Evolutionary conservation across 2,113 vertebrate genomes (phyloP), one percentile per base, ranked within the genome.

Genomic region (Microcebus tavaratra): DNA sequence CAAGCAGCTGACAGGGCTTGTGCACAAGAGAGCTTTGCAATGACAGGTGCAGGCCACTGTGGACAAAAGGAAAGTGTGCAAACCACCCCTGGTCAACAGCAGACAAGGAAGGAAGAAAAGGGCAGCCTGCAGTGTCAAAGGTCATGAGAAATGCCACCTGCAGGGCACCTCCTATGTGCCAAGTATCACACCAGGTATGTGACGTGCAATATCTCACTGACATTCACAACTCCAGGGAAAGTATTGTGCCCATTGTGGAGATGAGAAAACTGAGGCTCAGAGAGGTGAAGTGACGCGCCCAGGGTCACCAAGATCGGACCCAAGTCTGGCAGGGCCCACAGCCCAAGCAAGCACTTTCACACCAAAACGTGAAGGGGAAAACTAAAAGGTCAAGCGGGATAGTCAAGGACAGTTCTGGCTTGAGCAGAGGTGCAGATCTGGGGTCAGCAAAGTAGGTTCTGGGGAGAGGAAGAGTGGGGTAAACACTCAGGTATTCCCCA

Each of bases 191-290:
- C 8, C 36, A 21, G 57, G 10, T 4, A 20, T 29, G 48, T 9
- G 36, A 4, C 0, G 12, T 12, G 1, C 17, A 8, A 1, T 14
- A 21, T 31, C 31, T 25, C 72, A 3, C 0, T 1, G 36, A 48
- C 9, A 11, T 13, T 42, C 73, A 29, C 18, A 7, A 1, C 29
- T 72, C 57, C 3, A 11, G 10, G 48, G 31, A 34, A 2, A 8
- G 13, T 8, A 23, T 3, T 3, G 0, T 31, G 11, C 27, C 55
- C 79, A 23, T 29, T 48, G 5, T 14, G 39, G 45, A 42, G 36
- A 83, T 39, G 29, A 61, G 17, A 84, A 90, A 55, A 70, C 23
- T 0, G 50, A 94, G 80, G 65, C 36, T 34, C 27, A 12, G 55
- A 73, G 55, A 86, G 53, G 39, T 6, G 6, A 72, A 76, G 27